Evolutionary conservation across 2,797 vertebrate species (phyloP).

Genomic region (Xiphorhynchus erythropygius): DNA sequence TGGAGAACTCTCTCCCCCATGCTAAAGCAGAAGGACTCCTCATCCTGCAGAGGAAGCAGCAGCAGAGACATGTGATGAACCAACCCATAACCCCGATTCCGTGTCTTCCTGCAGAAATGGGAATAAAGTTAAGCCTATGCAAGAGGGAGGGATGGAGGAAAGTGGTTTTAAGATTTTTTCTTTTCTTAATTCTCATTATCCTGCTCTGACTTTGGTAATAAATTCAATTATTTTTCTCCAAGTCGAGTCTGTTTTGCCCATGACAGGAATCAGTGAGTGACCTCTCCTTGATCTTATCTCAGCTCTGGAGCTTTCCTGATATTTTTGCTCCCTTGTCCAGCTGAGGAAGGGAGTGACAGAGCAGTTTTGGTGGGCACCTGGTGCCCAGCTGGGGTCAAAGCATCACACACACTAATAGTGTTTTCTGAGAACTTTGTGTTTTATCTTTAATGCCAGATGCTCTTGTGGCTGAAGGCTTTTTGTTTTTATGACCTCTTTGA

Average conservation of each 20-base stretch:
- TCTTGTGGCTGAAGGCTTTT: not conserved
- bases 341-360: not conserved
- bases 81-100: not conserved
- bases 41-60: not conserved
- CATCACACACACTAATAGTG: not conserved
- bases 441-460: not conserved
- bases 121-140: not conserved
- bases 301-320: not conserved
- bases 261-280: not conserved
- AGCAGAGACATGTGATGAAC: not conserved
- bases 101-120: not conserved
- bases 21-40: not conserved
- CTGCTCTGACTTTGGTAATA: not conserved
- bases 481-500: not conserved
- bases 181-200: not conserved
- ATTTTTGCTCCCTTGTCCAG: not conserved
- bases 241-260: not conserved
- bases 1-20: no score
- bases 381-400: no score
- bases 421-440: not conserved
- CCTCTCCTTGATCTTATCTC: not conserved
- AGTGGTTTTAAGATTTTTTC: not conserved
- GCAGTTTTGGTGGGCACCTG: not conserved
- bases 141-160: not conserved
- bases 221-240: not conserved